Evolutionary conservation across 2,113 vertebrate genomes (phyloP).

Genomic region (Sander vitreus): DNA sequence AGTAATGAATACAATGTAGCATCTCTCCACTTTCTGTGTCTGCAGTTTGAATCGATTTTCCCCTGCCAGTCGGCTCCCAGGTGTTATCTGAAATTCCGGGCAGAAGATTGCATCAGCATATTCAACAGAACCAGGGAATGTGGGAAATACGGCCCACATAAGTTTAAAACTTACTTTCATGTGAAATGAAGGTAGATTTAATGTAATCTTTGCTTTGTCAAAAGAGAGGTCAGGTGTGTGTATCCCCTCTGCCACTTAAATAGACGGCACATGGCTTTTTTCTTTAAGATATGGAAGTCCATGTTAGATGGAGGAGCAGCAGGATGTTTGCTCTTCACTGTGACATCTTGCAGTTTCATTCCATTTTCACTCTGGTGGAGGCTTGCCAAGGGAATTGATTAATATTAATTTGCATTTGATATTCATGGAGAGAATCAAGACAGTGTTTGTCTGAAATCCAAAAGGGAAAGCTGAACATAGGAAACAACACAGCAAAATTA

Average conservation of each 20-base stretch:
- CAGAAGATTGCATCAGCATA: constrained; percentile 71
- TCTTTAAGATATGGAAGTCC: too few species aligned
- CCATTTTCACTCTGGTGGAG: constrained; percentile 32
- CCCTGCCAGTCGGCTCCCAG: constrained; percentile 36
- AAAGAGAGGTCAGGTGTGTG: constrained; percentile 14
- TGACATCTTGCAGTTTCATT: constrained; percentile 35
- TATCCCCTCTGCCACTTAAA: background rate
- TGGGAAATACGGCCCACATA: constrained; percentile 19
- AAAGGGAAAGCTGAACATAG: constrained; percentile 42
- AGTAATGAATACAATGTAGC: constrained; percentile 26
- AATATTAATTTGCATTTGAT: constrained; percentile 69
- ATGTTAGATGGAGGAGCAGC: background rate
- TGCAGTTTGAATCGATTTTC: constrained; percentile 40
- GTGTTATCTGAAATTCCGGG: constrained; percentile 55
- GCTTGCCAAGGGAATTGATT: constrained; percentile 60
- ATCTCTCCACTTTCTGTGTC: constrained; percentile 19
- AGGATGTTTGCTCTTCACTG: constrained; percentile 40
- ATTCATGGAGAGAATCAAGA: constrained; percentile 63
- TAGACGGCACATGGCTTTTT: too few species aligned
- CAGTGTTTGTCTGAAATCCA: constrained; percentile 55
- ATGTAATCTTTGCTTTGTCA: constrained; percentile 17
- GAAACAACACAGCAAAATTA: constrained; percentile 62
- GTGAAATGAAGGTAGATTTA: constrained; percentile 22
- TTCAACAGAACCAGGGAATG: constrained; percentile 55
- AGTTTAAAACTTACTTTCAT: constrained; percentile 36